These are phyloP conservation scores for Agrilus planipennis DNA, from an alignment of 1,140 invertebrate species.

Conservation along the genomic window DNA sequence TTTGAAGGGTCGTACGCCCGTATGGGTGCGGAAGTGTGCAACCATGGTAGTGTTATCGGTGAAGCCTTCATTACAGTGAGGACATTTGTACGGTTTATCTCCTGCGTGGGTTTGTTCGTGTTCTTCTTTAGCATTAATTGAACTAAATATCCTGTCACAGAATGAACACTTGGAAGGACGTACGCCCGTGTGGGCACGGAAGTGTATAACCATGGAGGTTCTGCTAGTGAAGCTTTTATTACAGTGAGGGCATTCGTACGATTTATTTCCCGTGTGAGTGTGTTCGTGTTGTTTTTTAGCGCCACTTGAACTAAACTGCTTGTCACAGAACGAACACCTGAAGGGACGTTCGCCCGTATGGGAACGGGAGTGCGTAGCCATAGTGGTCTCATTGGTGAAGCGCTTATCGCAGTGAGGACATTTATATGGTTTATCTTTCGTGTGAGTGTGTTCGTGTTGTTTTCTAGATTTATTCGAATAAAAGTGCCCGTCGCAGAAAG, in stretches of 20 bases:
- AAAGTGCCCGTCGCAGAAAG: conserved; percentile 1
- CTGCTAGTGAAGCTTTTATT: conserved; percentile 21
- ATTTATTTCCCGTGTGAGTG: conserved; percentile 35
- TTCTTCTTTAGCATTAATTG: no score
- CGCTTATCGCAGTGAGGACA: conserved; percentile 31
- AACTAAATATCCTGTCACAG: no score
- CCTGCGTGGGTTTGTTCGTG: no score
- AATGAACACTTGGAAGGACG: conserved; percentile 34
- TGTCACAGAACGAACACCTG: conserved; percentile 4
- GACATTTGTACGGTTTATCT: conserved; percentile 20
- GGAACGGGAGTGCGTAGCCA: conserved; percentile 10
- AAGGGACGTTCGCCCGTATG: conserved; percentile 3
- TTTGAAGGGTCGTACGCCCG: no score
- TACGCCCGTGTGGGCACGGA: conserved; percentile 33
- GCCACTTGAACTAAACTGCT: not conserved
- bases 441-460: conserved; percentile 30
- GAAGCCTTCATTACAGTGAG: conserved; percentile 8
- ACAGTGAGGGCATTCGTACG: conserved; percentile 31
- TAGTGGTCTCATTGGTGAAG: conserved; percentile 21
- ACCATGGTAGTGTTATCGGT: not conserved
- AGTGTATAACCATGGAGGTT: conserved; percentile 22
- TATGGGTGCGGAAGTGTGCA: not conserved
- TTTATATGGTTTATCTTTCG: conserved; percentile 28
- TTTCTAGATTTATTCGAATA: not conserved
- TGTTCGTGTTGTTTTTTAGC: conserved; percentile 14